Base-by-base conservation (phyloP, 2,113 vertebrate genomes). In the Spea multiplicata region DNA sequence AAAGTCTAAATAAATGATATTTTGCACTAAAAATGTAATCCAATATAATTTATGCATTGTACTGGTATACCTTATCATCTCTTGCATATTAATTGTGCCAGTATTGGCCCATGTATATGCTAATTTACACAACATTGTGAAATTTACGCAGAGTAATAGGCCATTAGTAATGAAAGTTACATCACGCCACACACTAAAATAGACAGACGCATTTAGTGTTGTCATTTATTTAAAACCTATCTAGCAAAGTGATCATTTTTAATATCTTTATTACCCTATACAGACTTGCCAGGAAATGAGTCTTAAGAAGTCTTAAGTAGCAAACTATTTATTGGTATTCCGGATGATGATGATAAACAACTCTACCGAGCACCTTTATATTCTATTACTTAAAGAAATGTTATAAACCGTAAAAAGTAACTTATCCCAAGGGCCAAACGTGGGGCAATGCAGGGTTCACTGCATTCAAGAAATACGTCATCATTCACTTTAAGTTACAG, bases 251-350 rank as follows among this genome's bases (percentile, higher is more conserved):
- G 8, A 59, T 59, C 55, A 59, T 59, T 13, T 13, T 59, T 59
- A 59, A 59, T 59, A 13, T 59, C 55, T 13, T 5, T 59, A 1
- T 5, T 13, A 12, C 55, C 55, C 10, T 59, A 12, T 12, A 59
- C 14, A 59, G 55, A 9, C 55, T 13, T 59, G 55, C 12, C 55
- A 59, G 55, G 44, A 70, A 70, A 70, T 9, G 47, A 30, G 30
- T 30, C 30, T 30, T 30, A 49, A 70, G 14, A 70, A 70, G 67
- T 10, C 66, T 68, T 68, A 70, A 70, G n/a, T 49, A 17, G 46
- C 55, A 59, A 8, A 59, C 10, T 13, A 59, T 12, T 59, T 59
- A 9, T 13, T 7, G 55, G 12, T 1, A 59, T 30, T 30, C 30
- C 30, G 30, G 30, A 30, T 30, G 30, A 30, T 30, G 30, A 30